Evolutionary conservation across 2,113 vertebrate species (phyloP).

Genomic region (Steatornis caripensis): DNA sequence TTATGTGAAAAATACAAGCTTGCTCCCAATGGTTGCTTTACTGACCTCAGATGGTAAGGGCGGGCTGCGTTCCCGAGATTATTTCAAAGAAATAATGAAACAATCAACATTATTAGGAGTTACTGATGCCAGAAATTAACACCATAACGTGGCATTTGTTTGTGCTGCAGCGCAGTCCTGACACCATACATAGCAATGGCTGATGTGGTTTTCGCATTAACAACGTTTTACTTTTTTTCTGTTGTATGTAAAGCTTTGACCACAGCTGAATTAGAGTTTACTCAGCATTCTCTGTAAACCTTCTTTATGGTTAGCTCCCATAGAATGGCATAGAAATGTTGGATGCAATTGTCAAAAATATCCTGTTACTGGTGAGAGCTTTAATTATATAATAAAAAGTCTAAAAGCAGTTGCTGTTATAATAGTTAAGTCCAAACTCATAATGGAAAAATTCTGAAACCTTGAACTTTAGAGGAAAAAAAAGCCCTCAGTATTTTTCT

Average conservation of each 20-base stretch:
- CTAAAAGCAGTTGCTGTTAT: neutral
- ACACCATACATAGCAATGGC: neutral
- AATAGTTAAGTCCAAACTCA: neutral
- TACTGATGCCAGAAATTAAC: neutral
- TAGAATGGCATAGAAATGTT: neutral
- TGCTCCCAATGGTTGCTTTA: neutral
- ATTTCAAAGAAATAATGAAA: neutral
- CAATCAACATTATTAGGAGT: neutral
- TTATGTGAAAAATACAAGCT: neutral
- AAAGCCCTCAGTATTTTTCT: neutral
- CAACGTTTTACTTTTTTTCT: neutral
- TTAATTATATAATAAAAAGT: neutral
- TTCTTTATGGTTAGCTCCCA: neutral
- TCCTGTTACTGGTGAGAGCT: neutral
- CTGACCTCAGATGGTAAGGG: neutral
- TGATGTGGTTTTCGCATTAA: conserved; percentile 28
- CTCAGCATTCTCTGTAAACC: neutral
- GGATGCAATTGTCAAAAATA: neutral
- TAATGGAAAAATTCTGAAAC: neutral
- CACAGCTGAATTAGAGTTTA: conserved; percentile 25
- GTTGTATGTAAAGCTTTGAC: conserved; percentile 1
- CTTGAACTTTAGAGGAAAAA: neutral
- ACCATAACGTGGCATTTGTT: neutral
- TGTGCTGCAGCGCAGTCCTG: neutral
- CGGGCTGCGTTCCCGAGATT: neutral